A percentile compares a stretch with the other conserved stretches of the same genome.
These are phyloP conservation scores for Smutsia gigantea DNA, from an alignment of 2,797 vertebrate species.

Conservation along the genomic window DNA sequence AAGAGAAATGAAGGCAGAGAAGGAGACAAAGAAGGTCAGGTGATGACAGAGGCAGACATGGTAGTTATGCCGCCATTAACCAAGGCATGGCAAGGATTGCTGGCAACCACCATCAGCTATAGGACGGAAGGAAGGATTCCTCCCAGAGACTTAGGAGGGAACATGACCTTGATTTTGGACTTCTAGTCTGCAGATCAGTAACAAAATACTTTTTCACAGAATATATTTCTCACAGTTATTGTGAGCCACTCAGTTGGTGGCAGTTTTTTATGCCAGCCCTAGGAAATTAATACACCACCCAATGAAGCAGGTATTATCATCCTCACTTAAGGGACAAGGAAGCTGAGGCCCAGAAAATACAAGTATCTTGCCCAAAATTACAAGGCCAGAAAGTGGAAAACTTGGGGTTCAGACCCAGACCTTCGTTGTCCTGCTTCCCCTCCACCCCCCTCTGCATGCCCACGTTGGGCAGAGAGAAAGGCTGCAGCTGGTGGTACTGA, in stretches of 20 bases:
- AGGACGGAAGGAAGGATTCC: background rate
- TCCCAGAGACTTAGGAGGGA: background rate
- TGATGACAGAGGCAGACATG: background rate
- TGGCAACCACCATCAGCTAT: background rate
- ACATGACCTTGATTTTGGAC: background rate
- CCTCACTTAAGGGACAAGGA: background rate
- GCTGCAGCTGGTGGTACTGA: background rate
- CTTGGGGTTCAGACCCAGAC: background rate
- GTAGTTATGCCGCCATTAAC: background rate
- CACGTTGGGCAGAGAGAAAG: background rate
- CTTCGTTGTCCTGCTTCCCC: background rate
- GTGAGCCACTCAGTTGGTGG: background rate
- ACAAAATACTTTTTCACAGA: background rate
- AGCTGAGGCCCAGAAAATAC: background rate
- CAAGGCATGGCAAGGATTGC: background rate
- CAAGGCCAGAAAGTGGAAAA: background rate
- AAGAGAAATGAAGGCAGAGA: background rate
- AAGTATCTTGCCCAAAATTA: background rate
- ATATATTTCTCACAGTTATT: background rate
- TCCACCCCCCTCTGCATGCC: rapidly evolving
- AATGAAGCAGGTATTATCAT: background rate
- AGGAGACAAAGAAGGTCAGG: background rate
- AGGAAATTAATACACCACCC: background rate
- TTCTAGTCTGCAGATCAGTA: background rate
- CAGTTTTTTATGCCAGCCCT: background rate